These are phyloP conservation scores for Callospermophilus lateralis DNA, from an alignment of 2,113 vertebrate genomes.

Conservation along the genomic window DNA sequence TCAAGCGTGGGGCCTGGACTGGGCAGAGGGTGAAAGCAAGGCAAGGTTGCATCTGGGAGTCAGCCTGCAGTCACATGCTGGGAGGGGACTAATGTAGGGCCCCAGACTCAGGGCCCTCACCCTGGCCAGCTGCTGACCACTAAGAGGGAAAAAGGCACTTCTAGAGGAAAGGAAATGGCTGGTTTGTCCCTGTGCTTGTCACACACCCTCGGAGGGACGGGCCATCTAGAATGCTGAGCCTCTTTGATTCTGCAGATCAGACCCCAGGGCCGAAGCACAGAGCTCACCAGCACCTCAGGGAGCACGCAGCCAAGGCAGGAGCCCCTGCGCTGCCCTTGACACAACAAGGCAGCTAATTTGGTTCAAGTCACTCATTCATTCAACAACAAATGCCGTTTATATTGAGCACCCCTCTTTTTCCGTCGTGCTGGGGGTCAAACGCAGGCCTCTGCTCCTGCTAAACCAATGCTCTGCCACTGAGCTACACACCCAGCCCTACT, in stretches of 20 bases:
- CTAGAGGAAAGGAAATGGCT: not conserved
- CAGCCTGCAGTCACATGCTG: not conserved
- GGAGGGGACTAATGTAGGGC: not conserved
- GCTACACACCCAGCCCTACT: not conserved
- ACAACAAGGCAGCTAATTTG: not conserved
- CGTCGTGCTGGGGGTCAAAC: not conserved
- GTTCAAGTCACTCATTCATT: not conserved
- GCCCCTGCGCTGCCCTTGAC: not conserved
- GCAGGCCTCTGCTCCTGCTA: no score
- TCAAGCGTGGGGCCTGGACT: not conserved
- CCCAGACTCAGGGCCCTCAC: no score
- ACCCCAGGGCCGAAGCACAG: not conserved
- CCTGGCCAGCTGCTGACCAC: not conserved
- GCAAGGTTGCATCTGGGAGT: not conserved
- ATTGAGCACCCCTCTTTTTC: not conserved
- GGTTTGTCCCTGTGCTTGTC: conserved; percentile 15
- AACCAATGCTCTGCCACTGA: not conserved
- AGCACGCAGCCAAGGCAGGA: not conserved
- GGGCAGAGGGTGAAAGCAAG: no score
- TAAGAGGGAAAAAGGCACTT: not conserved
- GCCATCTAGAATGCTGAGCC: not conserved
- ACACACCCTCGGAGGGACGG: not conserved
- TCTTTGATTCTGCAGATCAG: not conserved
- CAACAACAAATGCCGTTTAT: not conserved
- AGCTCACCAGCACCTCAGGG: not conserved